Base-by-base conservation (phyloP, 2,113 vertebrate genomes). In the Tympanuchus pallidicinctus region DNA sequence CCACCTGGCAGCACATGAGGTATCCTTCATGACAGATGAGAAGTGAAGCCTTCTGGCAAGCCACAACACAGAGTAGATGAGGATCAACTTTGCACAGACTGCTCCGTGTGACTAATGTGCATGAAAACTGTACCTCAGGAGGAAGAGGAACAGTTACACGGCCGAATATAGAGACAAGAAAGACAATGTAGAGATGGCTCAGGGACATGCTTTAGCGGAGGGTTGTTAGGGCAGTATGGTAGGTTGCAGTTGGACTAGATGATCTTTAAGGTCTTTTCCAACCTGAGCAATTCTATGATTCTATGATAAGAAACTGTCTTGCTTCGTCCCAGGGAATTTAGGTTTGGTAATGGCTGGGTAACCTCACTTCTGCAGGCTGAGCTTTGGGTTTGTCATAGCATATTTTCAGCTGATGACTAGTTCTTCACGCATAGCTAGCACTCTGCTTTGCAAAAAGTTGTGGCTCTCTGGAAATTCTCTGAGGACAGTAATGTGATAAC, bases 1-100 rank as follows among this genome's bases (percentile, higher is more conserved):
- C 73, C 85, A 96, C 93, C 94, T 95, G 91, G 90, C 10, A 3
- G 88, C 76, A 91, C 83, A 88, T 59, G 90, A 86, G 94, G 93
- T 85, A 69, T 91, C 91, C 72, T 89, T 91, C 82, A 88, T 25
- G 92, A 86, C 0, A 75, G 59, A 91, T 91, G 77, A 92, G 70
- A 66, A 84, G 69, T 7, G 13, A 90, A 92, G 57, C 40, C 64
- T 83, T 27, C 82, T 83, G 95, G 95, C 82, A 91, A 88, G 50
- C 4, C 3, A 36, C 20, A 52, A 47, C 38, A 74, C 5, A 2
- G 69, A 8, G 61, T n/a, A 88, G 88, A 78, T 86, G 50, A 72
- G 76, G 65, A 83, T 92, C 82, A 92, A 40, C 85, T 89, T 60
- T 22, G 45, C 10, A 7, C 72, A 77, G 47, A 13, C 67, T 28